Conservation (phyloP, 2,113 vertebrate genomes). For the Circaetus cinerascens region DNA sequence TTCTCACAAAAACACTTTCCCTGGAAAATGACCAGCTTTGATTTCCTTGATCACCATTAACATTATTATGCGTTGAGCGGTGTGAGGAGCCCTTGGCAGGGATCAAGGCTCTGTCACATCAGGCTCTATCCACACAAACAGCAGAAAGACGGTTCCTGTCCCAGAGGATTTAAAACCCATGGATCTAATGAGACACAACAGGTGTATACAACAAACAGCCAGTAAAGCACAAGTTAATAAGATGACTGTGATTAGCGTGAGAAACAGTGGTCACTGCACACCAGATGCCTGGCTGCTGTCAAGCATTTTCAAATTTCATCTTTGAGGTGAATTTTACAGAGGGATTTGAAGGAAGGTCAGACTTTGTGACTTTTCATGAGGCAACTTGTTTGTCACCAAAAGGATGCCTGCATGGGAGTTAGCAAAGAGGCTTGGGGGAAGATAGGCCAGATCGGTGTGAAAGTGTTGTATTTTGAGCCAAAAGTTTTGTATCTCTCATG, state of each 20-base stretch:
- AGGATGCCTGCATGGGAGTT: not conserved
- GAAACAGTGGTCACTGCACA: not conserved
- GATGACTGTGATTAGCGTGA: not conserved
- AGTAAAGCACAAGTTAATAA: not conserved
- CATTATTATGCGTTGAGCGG: accelerated
- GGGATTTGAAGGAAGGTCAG: not conserved
- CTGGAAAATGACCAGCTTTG: not conserved
- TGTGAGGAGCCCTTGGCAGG: not conserved
- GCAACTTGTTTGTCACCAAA: not conserved
- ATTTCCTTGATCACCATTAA: not conserved
- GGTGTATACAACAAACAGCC: not conserved
- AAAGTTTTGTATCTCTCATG: not conserved
- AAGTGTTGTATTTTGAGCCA: not conserved
- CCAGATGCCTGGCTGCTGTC: not conserved
- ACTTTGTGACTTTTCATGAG: not conserved
- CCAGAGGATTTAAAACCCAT: not conserved
- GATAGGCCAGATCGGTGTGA: not conserved
- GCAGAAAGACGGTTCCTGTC: not conserved
- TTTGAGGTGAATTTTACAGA: not conserved
- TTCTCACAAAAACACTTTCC: not conserved
- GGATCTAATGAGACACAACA: not conserved
- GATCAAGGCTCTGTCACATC: not conserved
- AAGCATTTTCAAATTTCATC: not conserved
- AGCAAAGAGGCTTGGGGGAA: not conserved
- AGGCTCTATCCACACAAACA: not conserved